Evolutionary conservation across 2,113 vertebrate genomes (phyloP).

Genomic region (human): GRCh38 chr9:134384501-134385000

Average conservation of each 20-base stretch:
- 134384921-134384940: not conserved
- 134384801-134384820: accelerated
- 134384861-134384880: not conserved
- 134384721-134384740: not conserved
- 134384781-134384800: not conserved
- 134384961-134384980: not conserved
- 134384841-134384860: not conserved
- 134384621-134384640: accelerated
- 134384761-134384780: accelerated
- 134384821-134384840: no score
- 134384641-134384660: not conserved
- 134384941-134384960: not conserved
- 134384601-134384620: accelerated
- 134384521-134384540: accelerated
- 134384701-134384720: accelerated
- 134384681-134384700: not conserved
- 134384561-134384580: accelerated
- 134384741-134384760: not conserved
- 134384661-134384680: not conserved
- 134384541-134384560: not conserved
- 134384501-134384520: accelerated
- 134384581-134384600: no score
- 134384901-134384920: accelerated
- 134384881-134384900: not conserved
- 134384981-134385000: not conserved